Conservation (phyloP, 2,888 invertebrate species). For the Calliopum simillimum region DNA sequence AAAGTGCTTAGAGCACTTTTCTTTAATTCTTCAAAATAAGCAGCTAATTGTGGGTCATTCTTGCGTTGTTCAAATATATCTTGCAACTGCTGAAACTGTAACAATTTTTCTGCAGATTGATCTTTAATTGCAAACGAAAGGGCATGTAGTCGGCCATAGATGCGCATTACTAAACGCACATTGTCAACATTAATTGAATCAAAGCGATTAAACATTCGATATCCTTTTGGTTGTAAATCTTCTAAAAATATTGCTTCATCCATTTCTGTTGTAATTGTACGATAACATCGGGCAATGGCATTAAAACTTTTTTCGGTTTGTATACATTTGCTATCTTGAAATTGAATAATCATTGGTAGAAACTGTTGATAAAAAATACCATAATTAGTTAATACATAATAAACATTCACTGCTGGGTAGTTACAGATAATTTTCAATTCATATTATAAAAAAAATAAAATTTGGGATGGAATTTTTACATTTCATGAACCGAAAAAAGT, state of each 20-base stretch:
- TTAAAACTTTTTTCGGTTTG: slow-evolving; percentile 46
- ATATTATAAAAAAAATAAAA: no score
- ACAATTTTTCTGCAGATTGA: slow-evolving; percentile 51
- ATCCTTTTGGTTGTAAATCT: slow-evolving; percentile 66
- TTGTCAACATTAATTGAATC: slow-evolving; percentile 62
- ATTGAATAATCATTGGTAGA: slow-evolving; percentile 53
- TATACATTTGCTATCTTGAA: slow-evolving; percentile 55
- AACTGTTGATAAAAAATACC: slow-evolving; percentile 43
- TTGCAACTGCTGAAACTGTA: slow-evolving; percentile 47
- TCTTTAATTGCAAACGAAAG: slow-evolving; percentile 66
- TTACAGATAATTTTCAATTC: no score
- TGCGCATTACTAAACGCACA: slow-evolving; percentile 63
- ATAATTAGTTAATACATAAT: neutral
- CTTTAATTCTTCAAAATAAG: slow-evolving; percentile 54
- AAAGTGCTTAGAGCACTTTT: slow-evolving; percentile 51
- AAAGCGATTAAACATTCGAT: slow-evolving; percentile 67
- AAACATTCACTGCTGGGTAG: neutral
- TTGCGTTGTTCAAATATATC: slow-evolving; percentile 56
- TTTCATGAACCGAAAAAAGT: no score
- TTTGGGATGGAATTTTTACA: no score
- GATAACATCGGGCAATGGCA: slow-evolving; percentile 53
- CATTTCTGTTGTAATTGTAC: slow-evolving; percentile 56
- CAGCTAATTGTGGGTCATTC: slow-evolving; percentile 47
- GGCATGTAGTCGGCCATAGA: slow-evolving; percentile 69
- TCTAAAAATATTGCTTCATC: slow-evolving; percentile 68